Evolutionary conservation across 2,888 invertebrate genomes (phyloP).

Genomic region (Eurytoma californica): DNA sequence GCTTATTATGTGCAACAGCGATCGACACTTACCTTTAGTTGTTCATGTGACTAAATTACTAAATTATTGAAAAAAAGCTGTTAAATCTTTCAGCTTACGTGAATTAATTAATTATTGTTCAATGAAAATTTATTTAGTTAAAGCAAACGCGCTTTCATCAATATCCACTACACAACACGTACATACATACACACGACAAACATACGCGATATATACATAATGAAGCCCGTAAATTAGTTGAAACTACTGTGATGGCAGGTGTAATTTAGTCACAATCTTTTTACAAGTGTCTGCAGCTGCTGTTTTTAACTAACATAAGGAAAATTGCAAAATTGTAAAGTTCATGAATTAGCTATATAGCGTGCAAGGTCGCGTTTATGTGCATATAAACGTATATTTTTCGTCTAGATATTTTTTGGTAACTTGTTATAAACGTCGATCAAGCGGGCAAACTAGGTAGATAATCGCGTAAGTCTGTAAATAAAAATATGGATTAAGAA

Average conservation of each 20-base stretch:
- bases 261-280: constrained; percentile 40
- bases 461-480: constrained; percentile 46
- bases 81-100: not conserved
- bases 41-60: constrained; percentile 33
- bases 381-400: constrained; percentile 67
- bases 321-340: constrained; percentile 34
- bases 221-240: not conserved
- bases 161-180: no score
- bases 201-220: not conserved
- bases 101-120: not conserved
- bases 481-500: constrained; percentile 32
- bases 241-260: not conserved
- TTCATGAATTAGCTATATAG: constrained; percentile 30
- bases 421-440: constrained; percentile 64
- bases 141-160: no score
- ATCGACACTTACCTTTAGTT: constrained; percentile 14
- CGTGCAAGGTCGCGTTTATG: constrained; percentile 42
- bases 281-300: constrained; percentile 34
- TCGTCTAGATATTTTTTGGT: constrained; percentile 73
- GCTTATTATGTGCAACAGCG: constrained; percentile 32
- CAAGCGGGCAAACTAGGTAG: constrained; percentile 37
- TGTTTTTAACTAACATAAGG: constrained; percentile 6
- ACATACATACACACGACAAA: no score
- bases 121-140: not conserved
- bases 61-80: constrained; percentile 1